Conservation (phyloP, 2,797 vertebrate species). For the Hydrocynus forskahlii region DNA sequence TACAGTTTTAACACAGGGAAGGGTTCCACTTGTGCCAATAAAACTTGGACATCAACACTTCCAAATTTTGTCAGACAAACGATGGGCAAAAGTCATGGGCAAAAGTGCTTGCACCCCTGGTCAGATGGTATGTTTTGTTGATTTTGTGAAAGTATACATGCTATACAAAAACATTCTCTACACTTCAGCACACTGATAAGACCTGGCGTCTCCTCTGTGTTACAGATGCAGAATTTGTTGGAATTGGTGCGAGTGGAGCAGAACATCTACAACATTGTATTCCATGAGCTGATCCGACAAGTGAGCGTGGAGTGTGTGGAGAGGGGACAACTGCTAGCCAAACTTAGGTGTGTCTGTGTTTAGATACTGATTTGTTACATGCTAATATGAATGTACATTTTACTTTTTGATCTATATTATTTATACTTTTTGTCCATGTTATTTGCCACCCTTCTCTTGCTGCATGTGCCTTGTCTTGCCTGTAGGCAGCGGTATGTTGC, state of each 20-base stretch:
- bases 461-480: conserved; percentile 19
- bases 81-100: no score
- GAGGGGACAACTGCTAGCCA: conserved; percentile 88
- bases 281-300: conserved; percentile 91
- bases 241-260: conserved; percentile 85
- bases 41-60: no score
- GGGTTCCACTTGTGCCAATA: no score
- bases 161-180: no score
- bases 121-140: no score
- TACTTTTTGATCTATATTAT: background rate
- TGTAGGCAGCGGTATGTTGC: conserved; percentile 84
- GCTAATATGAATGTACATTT: background rate
- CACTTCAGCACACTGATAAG: background rate
- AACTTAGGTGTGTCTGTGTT: conserved; percentile 80
- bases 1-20: no score
- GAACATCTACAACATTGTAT: conserved; percentile 89
- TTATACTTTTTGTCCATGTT: background rate
- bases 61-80: no score
- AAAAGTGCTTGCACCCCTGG: no score
- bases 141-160: no score
- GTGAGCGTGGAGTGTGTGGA: conserved; percentile 88
- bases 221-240: conserved; percentile 84
- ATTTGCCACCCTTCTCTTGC: background rate
- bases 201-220: background rate
- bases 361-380: background rate